Evolutionary conservation across 2,888 invertebrate species (phyloP).

Genomic region (Cyclophora albipunctata): DNA sequence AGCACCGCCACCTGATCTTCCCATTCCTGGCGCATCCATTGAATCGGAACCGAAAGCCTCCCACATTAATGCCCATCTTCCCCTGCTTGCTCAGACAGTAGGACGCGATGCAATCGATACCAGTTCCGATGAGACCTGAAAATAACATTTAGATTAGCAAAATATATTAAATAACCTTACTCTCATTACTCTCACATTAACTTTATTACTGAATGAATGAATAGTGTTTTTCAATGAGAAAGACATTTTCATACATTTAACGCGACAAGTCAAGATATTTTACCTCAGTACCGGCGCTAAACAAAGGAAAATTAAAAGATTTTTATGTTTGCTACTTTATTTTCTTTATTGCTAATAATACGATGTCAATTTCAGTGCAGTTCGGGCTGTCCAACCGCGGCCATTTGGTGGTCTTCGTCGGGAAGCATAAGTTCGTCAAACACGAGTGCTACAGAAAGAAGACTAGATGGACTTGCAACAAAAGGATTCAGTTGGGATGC

Average conservation of each 20-base stretch:
- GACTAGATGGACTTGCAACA: slow-evolving; percentile 61
- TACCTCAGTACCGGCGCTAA: too few species aligned
- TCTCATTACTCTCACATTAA: too few species aligned
- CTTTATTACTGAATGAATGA: too few species aligned
- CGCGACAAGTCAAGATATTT: too few species aligned
- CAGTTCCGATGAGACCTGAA: slow-evolving; percentile 51
- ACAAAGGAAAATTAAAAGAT: too few species aligned
- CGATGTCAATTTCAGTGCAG: slow-evolving; percentile 37
- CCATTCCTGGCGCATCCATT: slow-evolving; percentile 67
- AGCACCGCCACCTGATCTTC: slow-evolving; percentile 67
- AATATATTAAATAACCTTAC: too few species aligned
- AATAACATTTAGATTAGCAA: slow-evolving; percentile 24
- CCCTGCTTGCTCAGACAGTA: slow-evolving; percentile 71
- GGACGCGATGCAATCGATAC: slow-evolving; percentile 59
- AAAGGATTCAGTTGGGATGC: slow-evolving; percentile 48
- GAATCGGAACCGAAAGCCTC: slow-evolving; percentile 64
- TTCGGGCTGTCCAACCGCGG: slow-evolving; percentile 60
- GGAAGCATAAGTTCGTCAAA: slow-evolving; percentile 55
- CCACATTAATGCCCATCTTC: slow-evolving; percentile 69
- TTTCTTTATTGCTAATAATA: too few species aligned
- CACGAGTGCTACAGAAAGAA: slow-evolving; percentile 59
- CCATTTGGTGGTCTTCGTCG: slow-evolving; percentile 48
- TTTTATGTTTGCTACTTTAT: too few species aligned
- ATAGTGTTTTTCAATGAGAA: slow-evolving; percentile 15
- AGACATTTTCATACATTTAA: too few species aligned